Evolutionary conservation across 2,113 vertebrate species (phyloP).

Genomic region (Microcebus ravelobensis): DNA sequence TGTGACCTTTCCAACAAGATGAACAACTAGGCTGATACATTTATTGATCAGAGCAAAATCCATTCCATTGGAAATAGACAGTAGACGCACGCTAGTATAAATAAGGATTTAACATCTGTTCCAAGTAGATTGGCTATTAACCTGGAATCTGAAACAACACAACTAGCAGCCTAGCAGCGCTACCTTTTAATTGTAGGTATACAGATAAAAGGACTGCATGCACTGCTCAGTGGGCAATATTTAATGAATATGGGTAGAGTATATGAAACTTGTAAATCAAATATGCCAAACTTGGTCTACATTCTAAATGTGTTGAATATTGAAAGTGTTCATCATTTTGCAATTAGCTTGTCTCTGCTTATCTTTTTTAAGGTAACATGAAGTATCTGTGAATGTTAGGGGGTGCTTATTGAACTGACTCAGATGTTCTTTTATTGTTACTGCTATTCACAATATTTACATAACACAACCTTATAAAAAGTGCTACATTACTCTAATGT

Average conservation of each 20-base stretch:
- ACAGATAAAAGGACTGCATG: constrained; percentile 73
- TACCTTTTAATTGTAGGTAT: constrained; percentile 65
- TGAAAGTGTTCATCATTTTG: constrained; percentile 72
- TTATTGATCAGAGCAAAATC: constrained; percentile 85
- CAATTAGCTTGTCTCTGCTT: constrained; percentile 53
- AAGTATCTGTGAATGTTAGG: neutral
- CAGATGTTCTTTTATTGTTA: neutral
- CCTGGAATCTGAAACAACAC: constrained; percentile 78
- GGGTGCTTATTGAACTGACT: neutral
- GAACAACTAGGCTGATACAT: constrained; percentile 79
- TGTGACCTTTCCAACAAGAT: constrained; percentile 84
- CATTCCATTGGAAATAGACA: constrained; percentile 80
- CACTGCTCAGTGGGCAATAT: constrained; percentile 70
- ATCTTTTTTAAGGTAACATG: neutral
- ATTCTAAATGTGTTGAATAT: constrained; percentile 77
- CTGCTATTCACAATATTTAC: neutral
- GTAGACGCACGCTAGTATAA: constrained; percentile 65
- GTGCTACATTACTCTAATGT: neutral
- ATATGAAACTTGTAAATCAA: constrained; percentile 79
- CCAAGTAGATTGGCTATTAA: constrained; percentile 83
- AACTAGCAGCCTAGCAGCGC: constrained; percentile 67
- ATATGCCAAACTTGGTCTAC: constrained; percentile 16
- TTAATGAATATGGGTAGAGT: constrained; percentile 78
- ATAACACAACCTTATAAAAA: neutral
- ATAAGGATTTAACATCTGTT: constrained; percentile 84